Percentiles rank a stretch among this genome's conserved stretches.
These are phyloP conservation scores for Miniopterus natalensis DNA, from an alignment of 2,113 vertebrate genomes.

Conservation along the genomic window DNA sequence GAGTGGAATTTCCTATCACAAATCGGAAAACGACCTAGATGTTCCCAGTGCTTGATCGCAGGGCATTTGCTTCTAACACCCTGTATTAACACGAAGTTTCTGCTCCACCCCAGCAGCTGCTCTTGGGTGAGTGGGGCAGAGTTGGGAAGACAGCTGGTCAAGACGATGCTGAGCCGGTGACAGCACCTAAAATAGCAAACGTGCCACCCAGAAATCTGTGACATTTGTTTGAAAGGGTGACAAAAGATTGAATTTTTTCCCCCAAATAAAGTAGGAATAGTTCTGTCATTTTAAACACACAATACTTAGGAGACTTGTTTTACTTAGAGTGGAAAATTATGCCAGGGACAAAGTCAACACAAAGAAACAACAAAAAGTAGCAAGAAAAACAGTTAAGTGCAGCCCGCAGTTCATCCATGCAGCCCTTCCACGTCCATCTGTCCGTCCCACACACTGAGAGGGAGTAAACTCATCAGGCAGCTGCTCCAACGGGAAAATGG, in stretches of 20 bases:
- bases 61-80: constrained; percentile 69
- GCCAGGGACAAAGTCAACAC: constrained; percentile 90
- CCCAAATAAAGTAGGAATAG: constrained; percentile 83
- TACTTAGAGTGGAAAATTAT: constrained; percentile 89
- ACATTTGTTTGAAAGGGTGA: constrained; percentile 82
- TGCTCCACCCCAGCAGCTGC: constrained; percentile 82
- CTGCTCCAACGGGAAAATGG: constrained; percentile 93
- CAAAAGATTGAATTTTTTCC: background rate
- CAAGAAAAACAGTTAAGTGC: constrained; percentile 91
- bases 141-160: constrained; percentile 57
- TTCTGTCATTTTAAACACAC: constrained; percentile 88
- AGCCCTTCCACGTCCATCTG: constrained; percentile 89
- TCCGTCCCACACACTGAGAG: constrained; percentile 91
- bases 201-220: constrained; percentile 75
- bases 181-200: constrained; percentile 82
- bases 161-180: constrained; percentile 75
- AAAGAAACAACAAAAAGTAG: constrained; percentile 88
- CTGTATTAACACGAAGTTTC: constrained; percentile 74
- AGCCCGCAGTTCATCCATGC: constrained; percentile 94
- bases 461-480: constrained; percentile 93
- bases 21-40: constrained; percentile 75
- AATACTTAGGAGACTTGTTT: constrained; percentile 88
- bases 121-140: constrained; percentile 51
- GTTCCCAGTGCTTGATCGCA: constrained; percentile 75
- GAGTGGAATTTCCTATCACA: constrained; percentile 77